These are phyloP conservation scores for Epizoanthus ramosus DNA, from an alignment of 92 coral and sea anemone species.

Conservation along the genomic window DNA sequence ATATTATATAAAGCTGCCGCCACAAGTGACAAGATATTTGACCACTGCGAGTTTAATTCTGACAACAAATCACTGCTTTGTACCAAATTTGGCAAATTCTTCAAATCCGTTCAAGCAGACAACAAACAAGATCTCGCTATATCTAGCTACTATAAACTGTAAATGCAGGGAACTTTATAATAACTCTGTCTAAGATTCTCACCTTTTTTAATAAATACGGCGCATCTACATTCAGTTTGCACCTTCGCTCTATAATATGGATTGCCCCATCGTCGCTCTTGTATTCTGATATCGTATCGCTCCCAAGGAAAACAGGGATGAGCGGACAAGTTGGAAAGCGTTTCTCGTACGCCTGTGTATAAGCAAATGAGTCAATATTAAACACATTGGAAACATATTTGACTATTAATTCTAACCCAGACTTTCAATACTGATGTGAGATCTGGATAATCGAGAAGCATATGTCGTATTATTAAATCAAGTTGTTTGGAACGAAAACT, in stretches of 20 bases:
- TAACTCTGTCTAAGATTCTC: not conserved
- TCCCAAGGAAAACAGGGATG: conserved; percentile 97
- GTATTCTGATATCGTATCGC: conserved; percentile 88
- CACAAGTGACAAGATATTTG: not conserved
- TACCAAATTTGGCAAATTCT: not conserved
- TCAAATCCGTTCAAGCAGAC: not conserved
- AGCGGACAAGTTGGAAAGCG: conserved; percentile 97
- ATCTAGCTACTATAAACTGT: not conserved
- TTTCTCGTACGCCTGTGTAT: conserved; percentile 88
- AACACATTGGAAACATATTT: conserved; percentile 10
- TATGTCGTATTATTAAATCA: too few species aligned
- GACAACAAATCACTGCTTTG: conserved; percentile 10
- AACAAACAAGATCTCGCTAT: not conserved
- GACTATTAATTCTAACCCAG: conserved; percentile 10
- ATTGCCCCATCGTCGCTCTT: conserved; percentile 97
- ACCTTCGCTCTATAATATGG: conserved; percentile 84
- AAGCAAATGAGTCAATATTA: conserved; percentile 4
- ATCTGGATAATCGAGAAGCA: too few species aligned
- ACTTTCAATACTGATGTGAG: too few species aligned
- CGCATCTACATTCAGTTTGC: conserved; percentile 93
- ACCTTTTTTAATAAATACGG: conserved; percentile 97
- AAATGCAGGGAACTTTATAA: not conserved
- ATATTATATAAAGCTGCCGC: not conserved
- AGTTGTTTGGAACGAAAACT: too few species aligned
- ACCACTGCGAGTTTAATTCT: conserved; percentile 33